These are phyloP conservation scores for Rostratula benghalensis DNA, from an alignment of 2,113 vertebrate genomes.

Conservation along the genomic window DNA sequence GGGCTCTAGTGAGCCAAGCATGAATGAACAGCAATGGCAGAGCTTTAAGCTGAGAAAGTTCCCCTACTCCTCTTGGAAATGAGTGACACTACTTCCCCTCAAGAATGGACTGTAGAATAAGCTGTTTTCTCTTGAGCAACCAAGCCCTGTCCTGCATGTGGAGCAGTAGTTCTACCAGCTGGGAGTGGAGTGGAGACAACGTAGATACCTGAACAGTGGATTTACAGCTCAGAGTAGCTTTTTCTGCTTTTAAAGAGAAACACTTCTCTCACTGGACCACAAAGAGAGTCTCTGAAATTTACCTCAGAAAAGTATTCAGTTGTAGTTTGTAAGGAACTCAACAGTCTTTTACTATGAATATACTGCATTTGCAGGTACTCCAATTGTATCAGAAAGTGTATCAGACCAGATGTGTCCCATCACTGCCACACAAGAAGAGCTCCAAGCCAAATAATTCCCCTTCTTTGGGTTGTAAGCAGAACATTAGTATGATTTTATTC, in stretches of 20 bases:
- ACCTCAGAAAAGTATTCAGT: not conserved
- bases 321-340: not conserved
- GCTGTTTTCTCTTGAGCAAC: not conserved
- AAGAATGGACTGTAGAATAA: not conserved
- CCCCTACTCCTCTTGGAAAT: not conserved
- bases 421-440: rapidly evolving
- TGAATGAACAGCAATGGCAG: not conserved
- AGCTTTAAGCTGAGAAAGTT: not conserved
- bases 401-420: not conserved
- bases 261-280: not conserved
- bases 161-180: not conserved
- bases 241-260: not conserved
- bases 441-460: not conserved
- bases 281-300: not conserved
- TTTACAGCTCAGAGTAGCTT: not conserved
- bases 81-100: not conserved
- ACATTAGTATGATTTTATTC: not conserved
- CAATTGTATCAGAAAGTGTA: not conserved
- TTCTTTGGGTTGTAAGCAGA: not conserved
- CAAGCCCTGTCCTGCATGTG: not conserved
- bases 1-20: not conserved
- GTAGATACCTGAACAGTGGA: not conserved
- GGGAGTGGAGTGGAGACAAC: not conserved
- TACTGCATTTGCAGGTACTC: not conserved
- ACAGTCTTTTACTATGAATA: not conserved